phyloP scores from a whole-genome alignment of 2,113 vertebrate genomes.

The Zosterops lateralis region DNA sequence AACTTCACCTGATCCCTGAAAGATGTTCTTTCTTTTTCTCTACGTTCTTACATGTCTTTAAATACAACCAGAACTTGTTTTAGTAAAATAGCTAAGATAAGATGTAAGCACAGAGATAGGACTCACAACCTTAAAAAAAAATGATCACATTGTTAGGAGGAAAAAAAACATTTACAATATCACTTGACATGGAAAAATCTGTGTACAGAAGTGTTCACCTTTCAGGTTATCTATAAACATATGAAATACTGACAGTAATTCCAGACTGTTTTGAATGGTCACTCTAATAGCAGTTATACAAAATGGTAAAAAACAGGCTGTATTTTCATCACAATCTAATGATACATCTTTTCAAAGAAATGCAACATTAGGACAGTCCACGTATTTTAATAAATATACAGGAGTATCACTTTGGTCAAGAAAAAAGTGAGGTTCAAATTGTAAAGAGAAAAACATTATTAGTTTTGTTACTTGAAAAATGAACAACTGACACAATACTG shows the following conservation, averaged over 20 bases:
- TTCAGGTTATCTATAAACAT: background rate
- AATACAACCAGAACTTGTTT: background rate
- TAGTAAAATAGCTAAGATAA: background rate
- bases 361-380: background rate
- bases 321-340: background rate
- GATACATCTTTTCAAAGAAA: background rate
- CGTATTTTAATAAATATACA: background rate
- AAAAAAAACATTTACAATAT: background rate
- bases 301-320: background rate
- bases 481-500: background rate
- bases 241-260: background rate
- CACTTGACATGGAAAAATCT: background rate
- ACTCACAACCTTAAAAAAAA: background rate
- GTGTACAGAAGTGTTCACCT: background rate
- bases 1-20: background rate
- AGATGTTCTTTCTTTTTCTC: background rate
- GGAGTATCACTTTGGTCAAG: background rate
- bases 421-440: background rate
- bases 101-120: background rate
- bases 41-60: background rate
- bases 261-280: background rate
- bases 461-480: background rate
- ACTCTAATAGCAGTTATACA: background rate
- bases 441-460: background rate
- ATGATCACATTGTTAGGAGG: background rate